Percentiles rank a stretch among this genome's conserved stretches.
Conservation (phyloP, 2,113 vertebrate genomes). For the Peromyscus californicus region DNA sequence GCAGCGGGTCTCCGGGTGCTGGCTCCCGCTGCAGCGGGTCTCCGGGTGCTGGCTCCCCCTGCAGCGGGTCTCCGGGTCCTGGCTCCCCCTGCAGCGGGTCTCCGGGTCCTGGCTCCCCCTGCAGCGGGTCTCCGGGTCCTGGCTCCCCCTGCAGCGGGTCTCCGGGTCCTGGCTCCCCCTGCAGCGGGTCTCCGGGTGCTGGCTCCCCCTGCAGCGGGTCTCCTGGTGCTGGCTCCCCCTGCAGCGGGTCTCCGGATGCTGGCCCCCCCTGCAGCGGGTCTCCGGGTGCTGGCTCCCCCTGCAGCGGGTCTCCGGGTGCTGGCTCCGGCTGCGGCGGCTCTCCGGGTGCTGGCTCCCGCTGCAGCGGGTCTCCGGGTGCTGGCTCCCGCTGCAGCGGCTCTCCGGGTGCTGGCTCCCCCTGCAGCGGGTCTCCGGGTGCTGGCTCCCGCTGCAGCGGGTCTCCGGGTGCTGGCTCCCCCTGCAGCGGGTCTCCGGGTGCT, state of each 20-base stretch:
- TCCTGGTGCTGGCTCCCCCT: neutral
- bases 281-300: neutral
- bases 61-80: neutral
- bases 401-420: neutral
- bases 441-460: neutral
- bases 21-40: neutral
- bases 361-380: too few species aligned
- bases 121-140: too few species aligned
- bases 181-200: too few species aligned
- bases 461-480: neutral
- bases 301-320: too few species aligned
- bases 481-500: too few species aligned
- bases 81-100: neutral
- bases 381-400: neutral
- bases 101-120: neutral
- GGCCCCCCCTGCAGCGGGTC: neutral
- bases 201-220: neutral
- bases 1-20: neutral
- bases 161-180: neutral
- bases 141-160: neutral
- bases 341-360: neutral
- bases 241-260: too few species aligned
- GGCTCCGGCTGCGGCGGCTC: neutral
- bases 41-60: too few species aligned
- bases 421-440: too few species aligned